phyloP scores from a whole-genome alignment of 1,140 invertebrate species.

The Heliconius himera region DNA sequence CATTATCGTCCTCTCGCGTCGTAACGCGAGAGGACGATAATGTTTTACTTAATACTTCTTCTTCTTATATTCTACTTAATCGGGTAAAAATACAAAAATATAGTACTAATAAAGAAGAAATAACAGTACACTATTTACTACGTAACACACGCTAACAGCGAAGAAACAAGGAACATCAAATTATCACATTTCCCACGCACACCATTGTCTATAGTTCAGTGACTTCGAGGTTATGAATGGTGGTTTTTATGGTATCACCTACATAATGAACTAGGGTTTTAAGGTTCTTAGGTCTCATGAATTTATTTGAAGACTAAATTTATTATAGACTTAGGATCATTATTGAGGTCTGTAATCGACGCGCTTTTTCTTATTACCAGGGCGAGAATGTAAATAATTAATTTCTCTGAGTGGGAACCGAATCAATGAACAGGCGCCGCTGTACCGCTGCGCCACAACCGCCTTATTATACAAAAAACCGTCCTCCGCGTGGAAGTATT shows the following conservation, averaged over 20 bases:
- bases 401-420: too few species aligned
- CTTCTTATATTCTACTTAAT: too few species aligned
- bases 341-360: too few species aligned
- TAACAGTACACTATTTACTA: neutral
- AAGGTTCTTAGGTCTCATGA: neutral
- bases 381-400: too few species aligned
- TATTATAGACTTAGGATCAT: neutral
- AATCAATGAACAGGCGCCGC: too few species aligned
- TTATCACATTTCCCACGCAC: slow-evolving; percentile 53
- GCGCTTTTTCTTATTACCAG: too few species aligned
- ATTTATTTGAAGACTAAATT: neutral
- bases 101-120: neutral
- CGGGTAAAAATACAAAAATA: neutral
- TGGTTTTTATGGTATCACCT: slow-evolving; percentile 10
- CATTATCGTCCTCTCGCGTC: too few species aligned
- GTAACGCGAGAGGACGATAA: too few species aligned
- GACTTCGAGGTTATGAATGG: slow-evolving; percentile 36
- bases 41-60: too few species aligned
- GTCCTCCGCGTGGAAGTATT: too few species aligned
- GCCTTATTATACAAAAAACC: too few species aligned
- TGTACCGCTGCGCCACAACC: too few species aligned
- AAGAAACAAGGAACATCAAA: slow-evolving; percentile 39
- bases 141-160: slow-evolving; percentile 16
- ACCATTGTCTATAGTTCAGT: slow-evolving; percentile 55
- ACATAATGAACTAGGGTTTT: neutral